Percentiles rank a stretch among this genome's conserved stretches.
Conservation (phyloP, 2,113 vertebrate genomes). For the Podocnemis expansa region DNA sequence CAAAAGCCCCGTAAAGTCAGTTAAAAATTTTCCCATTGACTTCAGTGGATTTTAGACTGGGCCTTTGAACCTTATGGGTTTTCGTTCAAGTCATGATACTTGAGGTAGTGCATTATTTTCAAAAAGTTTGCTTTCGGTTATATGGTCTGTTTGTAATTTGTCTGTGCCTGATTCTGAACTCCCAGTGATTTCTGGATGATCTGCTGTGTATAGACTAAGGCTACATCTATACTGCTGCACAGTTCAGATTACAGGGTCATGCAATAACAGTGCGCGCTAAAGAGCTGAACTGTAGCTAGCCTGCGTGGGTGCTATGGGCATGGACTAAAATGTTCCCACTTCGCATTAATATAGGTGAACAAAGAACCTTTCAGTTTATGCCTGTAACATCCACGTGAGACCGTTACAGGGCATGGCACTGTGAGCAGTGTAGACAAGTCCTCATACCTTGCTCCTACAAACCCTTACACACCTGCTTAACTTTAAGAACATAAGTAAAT, state of each 20-base stretch:
- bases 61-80: neutral
- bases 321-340: neutral
- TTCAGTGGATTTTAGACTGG: neutral
- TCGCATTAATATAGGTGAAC: neutral
- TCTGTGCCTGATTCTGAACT: neutral
- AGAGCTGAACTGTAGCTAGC: neutral
- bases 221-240: neutral
- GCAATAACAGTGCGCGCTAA: neutral
- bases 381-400: neutral
- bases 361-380: neutral
- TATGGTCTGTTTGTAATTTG: neutral
- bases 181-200: neutral
- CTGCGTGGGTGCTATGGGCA: neutral
- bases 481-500: neutral
- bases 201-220: neutral
- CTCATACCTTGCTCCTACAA: neutral
- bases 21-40: neutral
- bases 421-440: neutral
- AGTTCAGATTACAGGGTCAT: neutral
- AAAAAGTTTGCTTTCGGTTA: neutral
- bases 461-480: neutral
- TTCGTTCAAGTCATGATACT: neutral
- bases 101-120: neutral
- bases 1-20: neutral
- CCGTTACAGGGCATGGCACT: neutral